A percentile compares a stretch with the other conserved stretches of the same genome.
phyloP scores from a whole-genome alignment of 2,888 invertebrate genomes.

The Falcaria lacertinaria region DNA sequence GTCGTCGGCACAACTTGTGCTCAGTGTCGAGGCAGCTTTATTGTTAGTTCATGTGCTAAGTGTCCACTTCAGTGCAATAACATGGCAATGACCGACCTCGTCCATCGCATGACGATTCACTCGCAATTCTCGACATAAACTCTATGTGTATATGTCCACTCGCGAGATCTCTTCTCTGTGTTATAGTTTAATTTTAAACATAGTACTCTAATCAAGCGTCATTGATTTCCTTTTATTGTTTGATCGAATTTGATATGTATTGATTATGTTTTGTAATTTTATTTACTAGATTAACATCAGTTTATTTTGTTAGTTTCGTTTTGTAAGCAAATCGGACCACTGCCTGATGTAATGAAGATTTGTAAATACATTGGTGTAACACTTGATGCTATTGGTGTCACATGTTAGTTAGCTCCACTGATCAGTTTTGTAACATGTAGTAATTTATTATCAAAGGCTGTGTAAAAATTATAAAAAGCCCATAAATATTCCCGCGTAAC shows the following conservation, averaged over 20 bases:
- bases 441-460: constrained; percentile 77
- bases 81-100: constrained; percentile 16
- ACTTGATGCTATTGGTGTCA: constrained; percentile 52
- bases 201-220: background rate
- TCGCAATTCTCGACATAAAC: constrained; percentile 6
- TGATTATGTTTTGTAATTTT: constrained; percentile 6
- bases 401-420: constrained; percentile 68
- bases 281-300: constrained; percentile 3
- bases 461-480: constrained; percentile 72
- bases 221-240: background rate
- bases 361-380: constrained; percentile 70
- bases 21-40: background rate
- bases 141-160: constrained; percentile 15
- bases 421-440: constrained; percentile 76
- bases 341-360: constrained; percentile 55
- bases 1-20: background rate
- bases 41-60: constrained; percentile 17
- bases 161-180: constrained; percentile 14
- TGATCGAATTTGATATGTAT: background rate
- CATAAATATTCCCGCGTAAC: constrained; percentile 54
- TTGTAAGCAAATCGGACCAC: constrained; percentile 33
- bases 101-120: constrained; percentile 16
- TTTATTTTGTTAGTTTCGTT: constrained; percentile 3
- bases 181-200: background rate
- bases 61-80: constrained; percentile 17